Percentiles rank a stretch among this genome's conserved stretches.
These are phyloP conservation scores for Notiomystis cincta DNA, from an alignment of 2,113 vertebrate species.

Conservation along the genomic window DNA sequence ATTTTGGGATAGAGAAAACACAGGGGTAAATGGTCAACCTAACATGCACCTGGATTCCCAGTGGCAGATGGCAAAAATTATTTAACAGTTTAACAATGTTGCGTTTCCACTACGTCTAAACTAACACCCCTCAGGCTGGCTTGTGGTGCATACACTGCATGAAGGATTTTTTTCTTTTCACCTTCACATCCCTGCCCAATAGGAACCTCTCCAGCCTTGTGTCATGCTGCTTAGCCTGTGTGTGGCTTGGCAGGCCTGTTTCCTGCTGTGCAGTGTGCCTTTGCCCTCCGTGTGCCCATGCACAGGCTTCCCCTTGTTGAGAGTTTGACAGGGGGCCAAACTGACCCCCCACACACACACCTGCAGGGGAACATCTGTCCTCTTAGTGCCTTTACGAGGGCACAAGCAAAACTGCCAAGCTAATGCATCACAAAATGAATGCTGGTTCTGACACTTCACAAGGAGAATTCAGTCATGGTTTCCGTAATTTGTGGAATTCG, in stretches of 20 bases:
- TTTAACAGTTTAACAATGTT: background rate
- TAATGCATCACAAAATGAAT: background rate
- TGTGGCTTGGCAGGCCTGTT: background rate
- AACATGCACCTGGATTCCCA: background rate
- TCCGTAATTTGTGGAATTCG: background rate
- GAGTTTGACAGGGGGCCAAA: background rate
- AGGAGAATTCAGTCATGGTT: background rate
- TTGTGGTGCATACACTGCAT: accelerated
- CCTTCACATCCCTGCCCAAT: background rate
- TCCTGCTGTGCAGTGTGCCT: background rate
- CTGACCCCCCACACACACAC: background rate
- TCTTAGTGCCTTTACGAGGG: background rate
- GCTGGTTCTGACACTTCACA: background rate
- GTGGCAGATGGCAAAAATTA: background rate
- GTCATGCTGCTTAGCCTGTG: background rate
- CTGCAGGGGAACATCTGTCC: background rate
- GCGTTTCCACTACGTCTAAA: background rate
- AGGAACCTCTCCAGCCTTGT: background rate
- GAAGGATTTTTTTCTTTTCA: background rate
- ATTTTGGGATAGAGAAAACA: background rate
- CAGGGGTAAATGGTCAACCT: background rate
- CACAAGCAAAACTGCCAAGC: background rate
- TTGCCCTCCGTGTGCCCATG: background rate
- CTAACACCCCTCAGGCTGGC: background rate
- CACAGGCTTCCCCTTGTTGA: background rate